Evolutionary conservation across 2,888 invertebrate genomes (phyloP).

Genomic region (Electrophaes corylata): DNA sequence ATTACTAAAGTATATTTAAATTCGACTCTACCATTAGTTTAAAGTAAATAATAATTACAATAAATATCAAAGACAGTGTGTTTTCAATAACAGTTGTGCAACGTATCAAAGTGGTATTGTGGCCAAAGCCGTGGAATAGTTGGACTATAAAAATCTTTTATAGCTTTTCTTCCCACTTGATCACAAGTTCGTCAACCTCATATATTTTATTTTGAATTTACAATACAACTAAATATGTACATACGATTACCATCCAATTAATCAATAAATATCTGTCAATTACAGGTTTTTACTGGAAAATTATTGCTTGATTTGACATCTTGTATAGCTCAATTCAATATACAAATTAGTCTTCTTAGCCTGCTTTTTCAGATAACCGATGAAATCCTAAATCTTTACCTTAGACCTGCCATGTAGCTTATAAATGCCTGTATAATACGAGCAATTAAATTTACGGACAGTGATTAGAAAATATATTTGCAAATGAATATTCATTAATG

Average conservation of each 20-base stretch:
- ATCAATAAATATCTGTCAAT: conserved; percentile 52
- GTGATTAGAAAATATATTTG: too few relatives aligned
- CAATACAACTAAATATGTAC: conserved; percentile 75
- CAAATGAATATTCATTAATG: too few relatives aligned
- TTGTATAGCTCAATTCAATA: conserved; percentile 21
- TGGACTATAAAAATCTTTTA: conserved; percentile 72
- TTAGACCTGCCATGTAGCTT: too few relatives aligned
- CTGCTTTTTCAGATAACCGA: neutral
- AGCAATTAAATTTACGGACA: neutral
- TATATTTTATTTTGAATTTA: conserved; percentile 70
- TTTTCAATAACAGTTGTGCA: conserved; percentile 49
- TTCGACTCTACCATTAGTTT: conserved; percentile 14
- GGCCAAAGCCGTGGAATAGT: conserved; percentile 58
- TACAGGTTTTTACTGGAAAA: conserved; percentile 19
- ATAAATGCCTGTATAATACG: neutral
- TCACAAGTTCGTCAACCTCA: conserved; percentile 65
- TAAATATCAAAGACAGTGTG: conserved; percentile 36
- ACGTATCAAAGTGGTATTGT: conserved; percentile 47
- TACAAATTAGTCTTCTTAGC: conserved; percentile 1
- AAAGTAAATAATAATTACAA: conserved; percentile 29
- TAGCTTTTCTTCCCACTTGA: conserved; percentile 76
- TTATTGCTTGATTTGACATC: conserved; percentile 25
- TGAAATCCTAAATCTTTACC: neutral
- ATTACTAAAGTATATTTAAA: conserved; percentile 7
- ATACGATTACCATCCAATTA: conserved; percentile 73